phyloP scores from a whole-genome alignment of 2,888 invertebrate genomes.

The Thymelicus sylvestris region DNA sequence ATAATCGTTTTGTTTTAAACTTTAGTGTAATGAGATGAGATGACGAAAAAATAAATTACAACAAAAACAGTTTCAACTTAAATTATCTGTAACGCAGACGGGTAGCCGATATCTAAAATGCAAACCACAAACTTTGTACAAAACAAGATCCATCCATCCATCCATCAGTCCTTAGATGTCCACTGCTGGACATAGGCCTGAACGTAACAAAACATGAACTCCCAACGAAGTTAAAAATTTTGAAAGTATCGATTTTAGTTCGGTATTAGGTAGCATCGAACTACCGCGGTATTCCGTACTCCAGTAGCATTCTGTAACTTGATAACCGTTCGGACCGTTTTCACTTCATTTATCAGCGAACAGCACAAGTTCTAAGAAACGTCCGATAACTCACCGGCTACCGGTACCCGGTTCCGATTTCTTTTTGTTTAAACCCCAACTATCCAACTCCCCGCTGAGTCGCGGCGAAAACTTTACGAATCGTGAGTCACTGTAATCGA shows the following conservation, averaged over 20 bases:
- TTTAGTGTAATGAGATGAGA: no score
- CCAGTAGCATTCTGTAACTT: conserved; percentile 27
- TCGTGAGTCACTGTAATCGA: conserved; percentile 71
- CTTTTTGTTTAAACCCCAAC: conserved; percentile 32
- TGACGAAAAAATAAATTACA: no score
- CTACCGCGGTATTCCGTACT: neutral
- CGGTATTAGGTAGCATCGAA: conserved; percentile 4
- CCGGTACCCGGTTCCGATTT: conserved; percentile 50
- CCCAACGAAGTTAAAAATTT: neutral
- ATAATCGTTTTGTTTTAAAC: no score
- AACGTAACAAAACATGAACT: neutral
- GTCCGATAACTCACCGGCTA: conserved; percentile 61
- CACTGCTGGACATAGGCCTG: no score
- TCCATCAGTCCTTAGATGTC: no score
- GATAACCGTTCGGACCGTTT: conserved; percentile 33
- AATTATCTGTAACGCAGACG: no score
- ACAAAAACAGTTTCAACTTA: no score
- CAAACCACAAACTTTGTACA: no score
- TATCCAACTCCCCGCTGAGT: conserved; percentile 60
- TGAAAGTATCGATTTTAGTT: neutral
- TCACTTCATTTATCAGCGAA: conserved; percentile 36
- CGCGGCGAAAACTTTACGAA: conserved; percentile 66
- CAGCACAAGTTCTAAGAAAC: conserved; percentile 35
- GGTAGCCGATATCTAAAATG: no score
- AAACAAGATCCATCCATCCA: no score